Evolutionary conservation across 2,113 vertebrate genomes (phyloP), one percentile per base, ranked within the genome.

Genomic region (Megaceryle torquata): DNA sequence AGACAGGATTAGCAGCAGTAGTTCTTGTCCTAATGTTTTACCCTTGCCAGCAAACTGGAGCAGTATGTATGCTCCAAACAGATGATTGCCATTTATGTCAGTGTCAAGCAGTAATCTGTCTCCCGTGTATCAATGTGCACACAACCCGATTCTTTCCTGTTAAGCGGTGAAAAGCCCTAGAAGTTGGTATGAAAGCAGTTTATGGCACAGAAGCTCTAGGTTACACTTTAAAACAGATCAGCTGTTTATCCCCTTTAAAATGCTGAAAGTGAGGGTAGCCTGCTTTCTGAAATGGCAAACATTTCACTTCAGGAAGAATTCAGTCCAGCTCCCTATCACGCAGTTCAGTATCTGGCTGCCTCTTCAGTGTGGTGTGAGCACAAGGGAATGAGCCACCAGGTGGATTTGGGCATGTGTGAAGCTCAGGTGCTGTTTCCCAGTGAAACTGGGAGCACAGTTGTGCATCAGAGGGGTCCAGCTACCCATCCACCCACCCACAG

Each of bases 281-380:
- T 61, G 1, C 29, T 72, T 78, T 75, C 86, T 18, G 28, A 39
- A 86, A 56, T 5, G 19, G 41, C 63, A 20, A 69, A 19, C 0
- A 1, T 67, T 56, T 82, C 51, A 28, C 26, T 59, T 83, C 10
- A 39, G 37, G 61, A 94, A 46, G 11, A 70, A 15, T 35, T 77
- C 33, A 48, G 0, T 41, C n/a, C 57, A 37, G 0, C 44, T 31
- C 1, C 20, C 1, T 35, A 41, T 77, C 37, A 43, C 25, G 25
- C 19, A 15, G 10, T 44, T 68, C 28, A 33, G 25, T 92, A 24
- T 26, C n/a, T 1, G 5, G 1, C 78, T 15, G 4, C 17, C 46
- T 18, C 13, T 39, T 56, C 2, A 13, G 57, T 59, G 9, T 0
- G 0, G 7, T 56, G 35, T 1, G 1, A 35, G 20, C 59, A 11